Evolutionary conservation across 1,140 invertebrate species (phyloP).

Genomic region (Phymorhynchus buccinoides): DNA sequence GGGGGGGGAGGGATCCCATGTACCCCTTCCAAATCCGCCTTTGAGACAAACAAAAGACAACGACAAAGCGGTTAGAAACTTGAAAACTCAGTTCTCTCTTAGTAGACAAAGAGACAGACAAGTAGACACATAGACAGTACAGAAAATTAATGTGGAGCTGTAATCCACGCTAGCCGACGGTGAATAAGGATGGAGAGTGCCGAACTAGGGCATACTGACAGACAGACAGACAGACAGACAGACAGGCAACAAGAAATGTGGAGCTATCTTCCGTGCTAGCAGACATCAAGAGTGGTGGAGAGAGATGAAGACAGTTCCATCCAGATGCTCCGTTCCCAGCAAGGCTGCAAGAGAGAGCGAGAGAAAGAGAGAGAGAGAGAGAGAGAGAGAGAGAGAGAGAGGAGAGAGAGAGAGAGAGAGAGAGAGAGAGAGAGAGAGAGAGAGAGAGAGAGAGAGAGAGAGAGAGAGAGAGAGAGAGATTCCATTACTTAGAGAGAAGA

Average conservation of each 20-base stretch:
- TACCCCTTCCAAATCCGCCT: no score
- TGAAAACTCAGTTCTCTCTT: not conserved
- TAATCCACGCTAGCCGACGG: no score
- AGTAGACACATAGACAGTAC: not conserved
- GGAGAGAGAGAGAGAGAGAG: not conserved
- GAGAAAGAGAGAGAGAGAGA: not conserved
- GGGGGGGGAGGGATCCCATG: no score
- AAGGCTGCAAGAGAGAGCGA: not conserved
- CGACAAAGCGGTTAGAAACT: no score
- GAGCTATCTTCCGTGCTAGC: no score
- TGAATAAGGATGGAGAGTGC: no score
- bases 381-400: not conserved
- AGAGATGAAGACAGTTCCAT: not conserved
- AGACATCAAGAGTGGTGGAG: no score
- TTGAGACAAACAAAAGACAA: no score
- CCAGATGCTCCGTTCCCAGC: no score
- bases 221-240: not conserved
- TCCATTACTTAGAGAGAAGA: no score
- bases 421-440: not conserved
- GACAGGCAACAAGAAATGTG: not conserved
- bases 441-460: not conserved
- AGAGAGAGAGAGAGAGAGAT: not conserved
- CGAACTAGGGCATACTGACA: not conserved
- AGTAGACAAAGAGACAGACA: not conserved
- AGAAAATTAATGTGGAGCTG: no score